Base-by-base conservation (phyloP, 2,797 vertebrate species). In the Myiotriccus ornatus region DNA sequence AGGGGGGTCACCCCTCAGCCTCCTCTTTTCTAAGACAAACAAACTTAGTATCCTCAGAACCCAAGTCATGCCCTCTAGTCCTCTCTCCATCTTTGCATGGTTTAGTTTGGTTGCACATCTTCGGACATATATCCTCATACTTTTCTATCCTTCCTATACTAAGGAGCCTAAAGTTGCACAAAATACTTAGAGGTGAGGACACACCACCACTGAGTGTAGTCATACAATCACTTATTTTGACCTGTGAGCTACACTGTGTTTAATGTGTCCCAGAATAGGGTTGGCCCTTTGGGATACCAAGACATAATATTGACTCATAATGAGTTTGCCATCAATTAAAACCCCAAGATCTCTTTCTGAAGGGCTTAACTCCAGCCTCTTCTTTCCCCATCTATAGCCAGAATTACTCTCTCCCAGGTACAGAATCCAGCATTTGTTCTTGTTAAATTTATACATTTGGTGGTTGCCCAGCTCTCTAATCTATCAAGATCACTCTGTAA, bases 151-250 rank as follows among this genome's bases (percentile, higher is more conserved):
- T 55, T 68, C 55, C 28, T 63, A 18, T 32, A 35, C 21, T 27
- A 22, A 12, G n/a, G 7, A 46, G 30, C 8, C 14, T 64, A 34
- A 71, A 59, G 44, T 8, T 39, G 21, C 12, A 27, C 8, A 12
- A 3, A 44, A n/a, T 19, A 34, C 17, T 56, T 63, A 0, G 3
- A 63, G 20, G n/a, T 34, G 14, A 64, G 10, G 17, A 12, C 20
- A 27, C n/a, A 44, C 6, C 14, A 63, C 13, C 2, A 0, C 1
- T 30, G 12, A 70, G 11, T 41, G n/a, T 12, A 50, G 44, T n/a
- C 28, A 20, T 24, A 49, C 59, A 19, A 55, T 12, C 20, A 24
- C 11, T 74, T 44, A 17, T 64, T 89, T 59, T 28, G 6, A 46
- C 41, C 27, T 0, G 0, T 37, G 44, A 55, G 22, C 30, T 69